Evolutionary conservation across 2,888 invertebrate species (phyloP), one percentile per base, ranked within the genome.

Genomic region (Schizaphis graminum): DNA sequence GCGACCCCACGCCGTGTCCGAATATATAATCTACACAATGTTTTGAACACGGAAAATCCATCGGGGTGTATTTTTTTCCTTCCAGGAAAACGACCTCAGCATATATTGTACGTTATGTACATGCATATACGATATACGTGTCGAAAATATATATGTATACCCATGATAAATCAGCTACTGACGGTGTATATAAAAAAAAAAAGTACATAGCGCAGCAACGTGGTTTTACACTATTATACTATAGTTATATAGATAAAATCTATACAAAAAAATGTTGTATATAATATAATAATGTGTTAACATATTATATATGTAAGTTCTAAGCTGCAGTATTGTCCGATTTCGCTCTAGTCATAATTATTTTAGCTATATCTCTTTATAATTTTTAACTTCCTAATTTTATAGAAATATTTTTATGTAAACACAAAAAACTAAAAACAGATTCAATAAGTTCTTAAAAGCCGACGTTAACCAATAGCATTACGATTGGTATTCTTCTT

Each of bases 21-120:
- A 87, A 87, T 87, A 41, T 35, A 77, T 24, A 77, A 35, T 77
- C 5, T 35, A 67, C 41, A 92, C 67, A 87, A 89, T 77, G 89
- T 93, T 93, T 89, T 56, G 77, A 89, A 93, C 93, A 84, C 89
- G 77, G 56, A 89, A 89, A 93, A 93, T 89, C 77, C 93, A 84
- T 93, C 44, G 89, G 44, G 44, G 11, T 77, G 24, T 67, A 44
- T 92, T 67, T 92, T 87, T 49, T 67, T 61, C 8, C 56, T 61
- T 67, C 7, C 49, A 77, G 11, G 49, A 92, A 92, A 92, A 88
- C 49, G 92, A 92, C 87, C 28, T 41, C 49, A 35, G n/a, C 24
- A 26, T n/a, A 44, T 28, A 44, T 47, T 41, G 26, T 57, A 41
- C 57, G 26, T 89, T 41, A 57, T 89, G 41, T 89, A 89, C 56